A percentile compares a stretch with the other conserved stretches of the same genome.
These are phyloP conservation scores for Sylvia borin DNA, from an alignment of 2,797 vertebrate species.

Conservation along the genomic window DNA sequence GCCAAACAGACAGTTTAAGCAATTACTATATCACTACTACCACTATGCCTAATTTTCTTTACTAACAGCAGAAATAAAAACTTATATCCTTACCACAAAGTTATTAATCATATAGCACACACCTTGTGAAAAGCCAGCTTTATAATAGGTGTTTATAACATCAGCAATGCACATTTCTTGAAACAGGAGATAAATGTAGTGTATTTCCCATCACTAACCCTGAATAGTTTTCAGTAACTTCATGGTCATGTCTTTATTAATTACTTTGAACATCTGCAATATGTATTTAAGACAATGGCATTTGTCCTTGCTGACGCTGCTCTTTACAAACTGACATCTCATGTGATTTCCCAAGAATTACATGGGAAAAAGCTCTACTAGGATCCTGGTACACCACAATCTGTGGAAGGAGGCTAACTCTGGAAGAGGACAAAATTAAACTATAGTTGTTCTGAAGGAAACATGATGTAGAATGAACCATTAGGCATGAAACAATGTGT, in stretches of 20 bases:
- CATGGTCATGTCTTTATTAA: neutral
- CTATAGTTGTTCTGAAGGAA: constrained; percentile 20
- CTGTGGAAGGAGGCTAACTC: constrained; percentile 40
- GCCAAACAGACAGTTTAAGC: no score
- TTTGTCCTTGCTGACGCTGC: neutral
- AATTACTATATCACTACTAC: no score
- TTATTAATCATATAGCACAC: no score
- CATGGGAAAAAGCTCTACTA: neutral
- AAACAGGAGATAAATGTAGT: neutral
- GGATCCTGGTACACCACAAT: neutral
- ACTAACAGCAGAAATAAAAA: no score
- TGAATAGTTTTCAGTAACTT: neutral
- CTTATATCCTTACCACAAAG: no score
- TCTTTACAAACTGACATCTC: neutral
- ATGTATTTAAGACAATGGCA: constrained; percentile 36
- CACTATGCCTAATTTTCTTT: no score
- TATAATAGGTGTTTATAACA: no score
- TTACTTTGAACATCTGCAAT: constrained; percentile 13
- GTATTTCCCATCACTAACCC: neutral
- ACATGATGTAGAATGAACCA: neutral
- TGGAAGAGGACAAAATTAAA: constrained; percentile 31
- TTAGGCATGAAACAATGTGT: constrained; percentile 18
- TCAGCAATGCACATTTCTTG: neutral
- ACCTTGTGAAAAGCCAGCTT: no score
- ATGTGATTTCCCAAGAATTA: constrained; percentile 27